Evolutionary conservation across 2,797 vertebrate genomes (phyloP).

Genomic region (Crocodylus rhombifer): DNA sequence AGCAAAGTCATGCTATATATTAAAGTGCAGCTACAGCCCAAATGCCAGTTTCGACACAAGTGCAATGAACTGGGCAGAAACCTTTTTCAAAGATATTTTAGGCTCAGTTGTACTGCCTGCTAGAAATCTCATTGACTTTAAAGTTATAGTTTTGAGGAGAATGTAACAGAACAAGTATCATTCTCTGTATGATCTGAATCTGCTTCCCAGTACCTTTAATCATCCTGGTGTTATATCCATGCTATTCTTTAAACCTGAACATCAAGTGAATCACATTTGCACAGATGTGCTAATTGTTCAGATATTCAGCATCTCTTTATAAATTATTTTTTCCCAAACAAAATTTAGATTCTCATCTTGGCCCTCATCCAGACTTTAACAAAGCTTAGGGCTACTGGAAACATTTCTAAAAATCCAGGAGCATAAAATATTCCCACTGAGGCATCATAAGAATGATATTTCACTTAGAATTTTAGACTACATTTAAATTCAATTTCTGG

Average conservation of each 20-base stretch:
- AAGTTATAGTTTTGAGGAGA: neutral
- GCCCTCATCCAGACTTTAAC: neutral
- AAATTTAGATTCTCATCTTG: neutral
- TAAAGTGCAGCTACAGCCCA: neutral
- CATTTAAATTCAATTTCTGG: neutral
- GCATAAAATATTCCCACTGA: neutral
- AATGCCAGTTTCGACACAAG: neutral
- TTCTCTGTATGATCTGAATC: neutral
- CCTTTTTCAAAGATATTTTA: fast-evolving
- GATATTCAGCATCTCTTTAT: fast-evolving
- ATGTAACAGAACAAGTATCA: fast-evolving
- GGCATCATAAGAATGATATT: neutral
- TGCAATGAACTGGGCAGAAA: neutral
- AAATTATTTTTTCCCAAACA: neutral
- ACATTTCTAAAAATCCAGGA: neutral
- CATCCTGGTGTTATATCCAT: fast-evolving
- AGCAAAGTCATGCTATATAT: neutral
- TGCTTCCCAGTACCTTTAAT: neutral
- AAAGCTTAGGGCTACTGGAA: neutral
- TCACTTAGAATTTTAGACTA: fast-evolving
- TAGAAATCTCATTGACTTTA: neutral
- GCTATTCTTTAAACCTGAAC: neutral
- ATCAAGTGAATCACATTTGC: neutral
- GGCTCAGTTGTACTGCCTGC: fast-evolving
- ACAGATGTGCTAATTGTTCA: fast-evolving